These are phyloP conservation scores for Stomorhina lunata DNA, from an alignment of 2,888 invertebrate genomes.

Conservation along the genomic window DNA sequence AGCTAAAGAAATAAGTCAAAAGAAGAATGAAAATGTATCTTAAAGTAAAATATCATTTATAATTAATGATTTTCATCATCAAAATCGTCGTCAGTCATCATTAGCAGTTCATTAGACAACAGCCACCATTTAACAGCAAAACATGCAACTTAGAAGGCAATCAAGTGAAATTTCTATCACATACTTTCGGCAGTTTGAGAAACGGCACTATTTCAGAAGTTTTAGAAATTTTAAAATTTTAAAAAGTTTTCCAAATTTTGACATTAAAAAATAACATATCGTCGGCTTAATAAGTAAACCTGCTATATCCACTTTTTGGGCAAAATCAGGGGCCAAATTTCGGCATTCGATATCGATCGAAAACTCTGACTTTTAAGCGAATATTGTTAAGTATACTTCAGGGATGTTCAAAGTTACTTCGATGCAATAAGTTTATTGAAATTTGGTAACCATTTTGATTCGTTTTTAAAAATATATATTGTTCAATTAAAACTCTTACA, in stretches of 20 bases:
- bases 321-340: no score
- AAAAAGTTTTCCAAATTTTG: background rate
- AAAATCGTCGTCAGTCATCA: background rate
- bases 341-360: no score
- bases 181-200: background rate
- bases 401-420: no score
- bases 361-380: no score
- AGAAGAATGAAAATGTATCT: background rate
- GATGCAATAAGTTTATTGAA: no score
- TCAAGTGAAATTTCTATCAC: background rate
- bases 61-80: background rate
- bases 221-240: background rate
- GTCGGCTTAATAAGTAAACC: no score
- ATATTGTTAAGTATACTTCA: no score
- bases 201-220: conserved; percentile 9
- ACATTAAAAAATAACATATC: no score
- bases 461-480: no score
- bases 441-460: no score
- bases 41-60: conserved; percentile 8
- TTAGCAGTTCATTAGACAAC: background rate
- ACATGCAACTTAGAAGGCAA: background rate
- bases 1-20: background rate
- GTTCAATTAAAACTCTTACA: no score
- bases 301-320: no score
- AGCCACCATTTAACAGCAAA: background rate